Evolutionary conservation across 30 jellyfish, hydroid and myxozoan species (phyloP).

Genomic region (Phacellophora camtschatica): DNA sequence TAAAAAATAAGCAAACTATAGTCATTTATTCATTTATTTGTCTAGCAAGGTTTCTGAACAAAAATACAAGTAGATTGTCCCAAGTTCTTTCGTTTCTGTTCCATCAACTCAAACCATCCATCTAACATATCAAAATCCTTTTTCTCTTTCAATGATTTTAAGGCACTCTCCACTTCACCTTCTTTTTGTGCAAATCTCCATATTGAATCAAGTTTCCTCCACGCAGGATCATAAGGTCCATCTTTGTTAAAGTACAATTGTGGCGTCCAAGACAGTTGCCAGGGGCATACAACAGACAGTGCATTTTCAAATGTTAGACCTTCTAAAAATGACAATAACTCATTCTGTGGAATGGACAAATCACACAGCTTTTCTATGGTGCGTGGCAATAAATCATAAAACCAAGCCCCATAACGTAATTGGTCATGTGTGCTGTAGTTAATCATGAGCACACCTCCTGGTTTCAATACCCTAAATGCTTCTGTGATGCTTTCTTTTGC

Average conservation of each 20-base stretch:
- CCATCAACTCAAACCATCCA: conserved; percentile 64
- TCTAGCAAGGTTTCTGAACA: conserved; percentile 35
- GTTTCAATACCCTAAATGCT: conserved; percentile 80
- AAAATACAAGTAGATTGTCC: conserved; percentile 53
- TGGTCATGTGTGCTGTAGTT: conserved; percentile 51
- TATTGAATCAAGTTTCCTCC: conserved; percentile 63
- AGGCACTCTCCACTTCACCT: conserved; percentile 69
- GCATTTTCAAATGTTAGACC: conserved; percentile 25
- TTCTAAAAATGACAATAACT: conserved; percentile 20
- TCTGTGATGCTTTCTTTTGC: conserved; percentile 38
- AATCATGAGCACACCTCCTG: conserved; percentile 85
- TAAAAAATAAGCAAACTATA: not conserved
- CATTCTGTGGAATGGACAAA: conserved; percentile 16
- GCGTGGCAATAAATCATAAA: conserved; percentile 37
- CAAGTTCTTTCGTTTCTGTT: conserved; percentile 20
- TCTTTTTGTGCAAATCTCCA: conserved; percentile 71
- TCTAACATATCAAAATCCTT: conserved; percentile 63
- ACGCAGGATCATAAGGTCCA: conserved; percentile 60
- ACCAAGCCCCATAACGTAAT: conserved; percentile 65
- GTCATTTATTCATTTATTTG: not conserved
- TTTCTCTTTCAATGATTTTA: conserved; percentile 52
- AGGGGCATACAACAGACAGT: conserved; percentile 25
- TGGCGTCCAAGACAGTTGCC: conserved; percentile 8
- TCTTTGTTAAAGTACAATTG: conserved; percentile 45
- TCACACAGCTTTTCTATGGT: conserved; percentile 52